phyloP scores from a whole-genome alignment of 2,888 invertebrate species.

The Lithophane ornitopus region DNA sequence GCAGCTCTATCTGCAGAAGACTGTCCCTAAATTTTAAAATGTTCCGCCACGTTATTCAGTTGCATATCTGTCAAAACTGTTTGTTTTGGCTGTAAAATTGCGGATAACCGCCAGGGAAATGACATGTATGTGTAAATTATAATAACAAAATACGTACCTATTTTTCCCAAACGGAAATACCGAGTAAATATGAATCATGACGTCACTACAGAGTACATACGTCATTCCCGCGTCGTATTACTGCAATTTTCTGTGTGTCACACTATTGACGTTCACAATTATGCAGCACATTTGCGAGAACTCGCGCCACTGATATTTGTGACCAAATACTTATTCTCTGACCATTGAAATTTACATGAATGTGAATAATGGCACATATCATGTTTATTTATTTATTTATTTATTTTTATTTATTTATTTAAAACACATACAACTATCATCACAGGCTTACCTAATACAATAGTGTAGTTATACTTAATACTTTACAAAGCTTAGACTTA shows the following conservation, averaged over 20 bases:
- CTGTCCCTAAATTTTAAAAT: constrained; percentile 9
- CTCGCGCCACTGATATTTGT: constrained; percentile 26
- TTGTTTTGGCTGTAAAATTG: constrained; percentile 31
- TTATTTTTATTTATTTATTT: too few relatives aligned
- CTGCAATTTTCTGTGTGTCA: constrained; percentile 32
- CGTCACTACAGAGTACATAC: constrained; percentile 16
- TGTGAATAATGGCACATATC: constrained; percentile 33
- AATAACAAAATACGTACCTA: constrained; percentile 20
- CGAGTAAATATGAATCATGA: constrained; percentile 16
- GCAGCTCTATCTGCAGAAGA: constrained; percentile 5
- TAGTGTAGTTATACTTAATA: too few relatives aligned
- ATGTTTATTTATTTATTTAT: too few relatives aligned
- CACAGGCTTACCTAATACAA: too few relatives aligned
- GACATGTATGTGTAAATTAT: constrained; percentile 7
- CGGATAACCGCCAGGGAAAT: constrained; percentile 20
- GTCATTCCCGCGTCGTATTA: constrained; percentile 53
- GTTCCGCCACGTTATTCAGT: neutral
- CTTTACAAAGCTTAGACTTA: too few relatives aligned
- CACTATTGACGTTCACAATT: constrained; percentile 48
- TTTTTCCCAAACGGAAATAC: constrained; percentile 22
- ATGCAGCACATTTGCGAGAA: constrained; percentile 32
- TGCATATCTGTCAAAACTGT: constrained; percentile 13
- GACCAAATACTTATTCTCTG: constrained; percentile 47
- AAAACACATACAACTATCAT: too few relatives aligned
- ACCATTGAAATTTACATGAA: constrained; percentile 29